Percentiles rank a stretch among this genome's conserved stretches.
Conservation (phyloP, 2,113 vertebrate species). For the Gymnogyps californianus region DNA sequence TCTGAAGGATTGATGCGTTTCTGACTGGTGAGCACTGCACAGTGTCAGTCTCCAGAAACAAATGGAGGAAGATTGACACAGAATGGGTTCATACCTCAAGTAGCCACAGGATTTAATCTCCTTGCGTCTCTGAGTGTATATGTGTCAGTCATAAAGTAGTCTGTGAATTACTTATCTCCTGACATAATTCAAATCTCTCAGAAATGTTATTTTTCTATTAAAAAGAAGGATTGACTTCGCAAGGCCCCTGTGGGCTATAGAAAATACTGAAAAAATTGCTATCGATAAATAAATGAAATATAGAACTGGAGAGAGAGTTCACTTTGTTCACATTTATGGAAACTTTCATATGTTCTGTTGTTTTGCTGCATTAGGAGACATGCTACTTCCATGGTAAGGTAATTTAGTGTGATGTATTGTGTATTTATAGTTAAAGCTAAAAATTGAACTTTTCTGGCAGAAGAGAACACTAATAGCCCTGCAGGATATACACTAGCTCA, state of each 20-base stretch:
- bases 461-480: background rate
- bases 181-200: slow-evolving; percentile 39
- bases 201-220: slow-evolving; percentile 44
- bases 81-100: background rate
- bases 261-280: background rate
- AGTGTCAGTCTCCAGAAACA: slow-evolving; percentile 5
- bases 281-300: background rate
- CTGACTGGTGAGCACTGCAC: background rate
- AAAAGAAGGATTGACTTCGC: slow-evolving; percentile 36
- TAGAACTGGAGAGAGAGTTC: background rate
- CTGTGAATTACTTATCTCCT: slow-evolving; percentile 27
- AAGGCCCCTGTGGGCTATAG: background rate
- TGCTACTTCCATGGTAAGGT: background rate
- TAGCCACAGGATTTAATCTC: slow-evolving; percentile 14
- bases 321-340: background rate
- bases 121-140: background rate
- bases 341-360: background rate
- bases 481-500: background rate
- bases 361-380: background rate
- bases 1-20: background rate
- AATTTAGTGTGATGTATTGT: background rate
- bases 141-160: slow-evolving; percentile 14
- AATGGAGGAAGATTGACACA: background rate
- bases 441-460: background rate
- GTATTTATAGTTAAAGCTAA: background rate